These are phyloP conservation scores for Silurus lanzhouensis DNA, from an alignment of 2,797 vertebrate species.

Conservation along the genomic window DNA sequence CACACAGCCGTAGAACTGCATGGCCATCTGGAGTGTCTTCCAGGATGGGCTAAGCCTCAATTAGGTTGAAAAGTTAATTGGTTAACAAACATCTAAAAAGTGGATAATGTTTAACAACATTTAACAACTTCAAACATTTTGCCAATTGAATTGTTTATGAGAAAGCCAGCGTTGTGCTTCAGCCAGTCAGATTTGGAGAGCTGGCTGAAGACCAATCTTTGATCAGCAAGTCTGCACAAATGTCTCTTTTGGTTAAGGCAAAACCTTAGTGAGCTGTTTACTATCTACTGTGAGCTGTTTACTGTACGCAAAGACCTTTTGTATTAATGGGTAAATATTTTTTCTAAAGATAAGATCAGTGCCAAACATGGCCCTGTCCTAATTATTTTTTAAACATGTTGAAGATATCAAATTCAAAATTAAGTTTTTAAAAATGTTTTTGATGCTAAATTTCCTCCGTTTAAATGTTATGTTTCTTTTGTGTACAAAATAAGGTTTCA, in stretches of 20 bases:
- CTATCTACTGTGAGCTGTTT: background rate
- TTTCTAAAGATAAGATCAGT: background rate
- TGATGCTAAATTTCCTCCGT: too few species aligned
- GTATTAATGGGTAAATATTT: background rate
- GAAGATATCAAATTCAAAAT: too few species aligned
- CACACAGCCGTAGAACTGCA: conserved; percentile 26
- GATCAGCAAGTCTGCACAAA: background rate
- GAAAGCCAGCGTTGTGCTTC: background rate
- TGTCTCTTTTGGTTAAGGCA: background rate
- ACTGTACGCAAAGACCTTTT: background rate
- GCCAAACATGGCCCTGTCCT: too few species aligned
- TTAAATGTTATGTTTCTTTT: too few species aligned
- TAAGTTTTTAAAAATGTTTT: too few species aligned
- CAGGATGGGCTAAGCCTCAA: background rate
- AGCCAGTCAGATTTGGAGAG: background rate
- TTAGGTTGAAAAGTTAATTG: background rate
- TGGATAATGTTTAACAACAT: background rate
- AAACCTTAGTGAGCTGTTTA: background rate
- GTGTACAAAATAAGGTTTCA: too few species aligned
- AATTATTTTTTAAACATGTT: too few species aligned
- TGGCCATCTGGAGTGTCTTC: conserved; percentile 26
- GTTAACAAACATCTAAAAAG: background rate
- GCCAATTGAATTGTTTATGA: background rate
- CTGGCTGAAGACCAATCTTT: background rate
- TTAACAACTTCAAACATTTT: background rate